These are phyloP conservation scores for Epinephelus fuscoguttatus DNA, from an alignment of 2,113 vertebrate genomes.

Conservation along the genomic window DNA sequence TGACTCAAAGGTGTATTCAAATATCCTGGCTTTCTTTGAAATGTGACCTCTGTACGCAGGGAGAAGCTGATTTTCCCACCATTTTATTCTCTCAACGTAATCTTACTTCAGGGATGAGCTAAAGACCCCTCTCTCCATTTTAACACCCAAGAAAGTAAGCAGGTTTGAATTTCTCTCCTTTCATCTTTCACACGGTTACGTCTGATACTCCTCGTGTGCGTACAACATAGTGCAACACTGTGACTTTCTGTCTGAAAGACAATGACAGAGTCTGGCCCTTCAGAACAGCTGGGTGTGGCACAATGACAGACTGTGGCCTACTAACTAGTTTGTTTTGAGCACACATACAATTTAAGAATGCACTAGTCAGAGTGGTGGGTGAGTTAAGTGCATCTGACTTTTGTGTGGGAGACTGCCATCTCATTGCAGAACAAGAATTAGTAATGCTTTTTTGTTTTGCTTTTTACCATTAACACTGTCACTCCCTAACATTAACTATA, in stretches of 20 bases:
- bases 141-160: background rate
- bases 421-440: no score
- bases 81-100: constrained; percentile 34
- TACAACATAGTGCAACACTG: background rate
- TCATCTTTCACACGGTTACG: constrained; percentile 13
- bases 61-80: constrained; percentile 1
- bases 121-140: constrained; percentile 17
- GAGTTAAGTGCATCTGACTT: no score
- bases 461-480: no score
- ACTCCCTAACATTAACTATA: no score
- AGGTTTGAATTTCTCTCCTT: constrained; percentile 15
- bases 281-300: no score
- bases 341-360: no score
- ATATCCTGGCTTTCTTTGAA: constrained; percentile 63
- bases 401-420: no score
- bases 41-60: constrained; percentile 40
- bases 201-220: background rate
- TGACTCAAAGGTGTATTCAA: constrained; percentile 43
- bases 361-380: no score
- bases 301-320: no score
- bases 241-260: background rate
- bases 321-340: no score
- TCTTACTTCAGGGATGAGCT: constrained; percentile 24
- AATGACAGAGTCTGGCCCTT: no score
- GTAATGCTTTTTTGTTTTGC: no score